These are phyloP conservation scores for Portevinia maculata DNA, from an alignment of 2,888 invertebrate genomes.

Conservation along the genomic window DNA sequence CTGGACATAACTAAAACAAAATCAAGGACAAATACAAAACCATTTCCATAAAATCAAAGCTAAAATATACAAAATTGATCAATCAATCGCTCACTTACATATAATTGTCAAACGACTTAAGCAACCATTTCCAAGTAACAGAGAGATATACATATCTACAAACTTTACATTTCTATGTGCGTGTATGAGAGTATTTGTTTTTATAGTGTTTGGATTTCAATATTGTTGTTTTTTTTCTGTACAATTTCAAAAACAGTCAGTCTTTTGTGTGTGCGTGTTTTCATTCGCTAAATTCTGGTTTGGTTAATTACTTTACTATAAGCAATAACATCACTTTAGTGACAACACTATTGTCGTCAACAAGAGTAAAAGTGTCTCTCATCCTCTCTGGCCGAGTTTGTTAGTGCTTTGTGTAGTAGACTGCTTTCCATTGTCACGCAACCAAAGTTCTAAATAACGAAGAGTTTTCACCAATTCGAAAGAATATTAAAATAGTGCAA, in stretches of 20 bases:
- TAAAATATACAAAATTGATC: conserved; percentile 32
- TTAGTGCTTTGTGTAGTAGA: conserved; percentile 77
- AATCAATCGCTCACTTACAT: conserved; percentile 67
- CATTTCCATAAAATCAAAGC: conserved; percentile 32
- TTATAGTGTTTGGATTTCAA: neutral
- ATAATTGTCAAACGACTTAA: conserved; percentile 63
- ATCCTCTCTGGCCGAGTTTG: conserved; percentile 63
- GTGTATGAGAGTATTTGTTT: conserved; percentile 44
- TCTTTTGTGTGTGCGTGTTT: conserved; percentile 31
- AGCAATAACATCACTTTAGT: conserved; percentile 29
- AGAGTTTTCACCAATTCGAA: conserved; percentile 37
- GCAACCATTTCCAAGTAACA: conserved; percentile 68
- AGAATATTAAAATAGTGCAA: conserved; percentile 42
- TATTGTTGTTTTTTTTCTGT: conserved; percentile 13
- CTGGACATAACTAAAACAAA: conserved; percentile 35
- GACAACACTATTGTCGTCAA: conserved; percentile 36
- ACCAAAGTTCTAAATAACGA: conserved; percentile 80
- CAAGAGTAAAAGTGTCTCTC: conserved; percentile 68
- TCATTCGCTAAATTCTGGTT: conserved; percentile 20
- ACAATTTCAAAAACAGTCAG: conserved; percentile 8
- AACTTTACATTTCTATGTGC: conserved; percentile 57
- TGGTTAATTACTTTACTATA: conserved; percentile 25
- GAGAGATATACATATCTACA: conserved; percentile 60
- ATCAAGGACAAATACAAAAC: conserved; percentile 37
- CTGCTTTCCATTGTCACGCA: conserved; percentile 82